These are phyloP conservation scores for Neosilurus mollespiculum DNA, from an alignment of 2,797 vertebrate genomes.

Conservation along the genomic window DNA sequence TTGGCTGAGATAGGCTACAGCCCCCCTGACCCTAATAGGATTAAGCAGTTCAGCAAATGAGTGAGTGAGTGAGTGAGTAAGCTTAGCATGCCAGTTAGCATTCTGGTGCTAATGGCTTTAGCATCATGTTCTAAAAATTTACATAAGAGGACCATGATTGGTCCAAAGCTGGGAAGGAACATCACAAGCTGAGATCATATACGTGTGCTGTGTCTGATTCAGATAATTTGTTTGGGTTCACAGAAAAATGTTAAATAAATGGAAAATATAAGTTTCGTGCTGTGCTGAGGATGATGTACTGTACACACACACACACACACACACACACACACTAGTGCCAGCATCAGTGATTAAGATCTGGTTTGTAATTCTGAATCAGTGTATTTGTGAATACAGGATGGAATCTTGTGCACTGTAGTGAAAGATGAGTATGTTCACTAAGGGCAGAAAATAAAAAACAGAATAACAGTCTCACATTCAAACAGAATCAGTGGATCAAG, in stretches of 20 bases:
- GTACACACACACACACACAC: too few species aligned
- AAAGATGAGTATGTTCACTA: too few species aligned
- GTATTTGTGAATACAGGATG: background rate
- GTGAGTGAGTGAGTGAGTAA: too few species aligned
- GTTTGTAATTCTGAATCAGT: background rate
- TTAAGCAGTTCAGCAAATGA: too few species aligned
- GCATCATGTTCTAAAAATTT: background rate
- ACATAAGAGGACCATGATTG: background rate
- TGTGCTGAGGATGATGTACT: too few species aligned
- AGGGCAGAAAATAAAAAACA: too few species aligned
- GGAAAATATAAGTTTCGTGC: background rate
- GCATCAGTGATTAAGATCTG: background rate
- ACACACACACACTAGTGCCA: background rate
- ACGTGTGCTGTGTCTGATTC: too few species aligned
- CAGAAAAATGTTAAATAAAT: background rate
- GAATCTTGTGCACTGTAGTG: too few species aligned
- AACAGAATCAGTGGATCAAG: too few species aligned
- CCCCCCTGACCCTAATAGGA: too few species aligned
- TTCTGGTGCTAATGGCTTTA: background rate
- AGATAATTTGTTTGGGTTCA: background rate
- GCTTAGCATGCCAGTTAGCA: background rate
- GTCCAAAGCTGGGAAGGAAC: background rate
- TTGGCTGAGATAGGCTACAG: too few species aligned
- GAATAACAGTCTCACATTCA: too few species aligned
- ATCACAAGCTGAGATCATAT: background rate